A percentile compares a stretch with the other conserved stretches of the same genome.
These are phyloP conservation scores for Sebastes iracundus DNA, from an alignment of 2,797 vertebrate genomes.

Conservation along the genomic window DNA sequence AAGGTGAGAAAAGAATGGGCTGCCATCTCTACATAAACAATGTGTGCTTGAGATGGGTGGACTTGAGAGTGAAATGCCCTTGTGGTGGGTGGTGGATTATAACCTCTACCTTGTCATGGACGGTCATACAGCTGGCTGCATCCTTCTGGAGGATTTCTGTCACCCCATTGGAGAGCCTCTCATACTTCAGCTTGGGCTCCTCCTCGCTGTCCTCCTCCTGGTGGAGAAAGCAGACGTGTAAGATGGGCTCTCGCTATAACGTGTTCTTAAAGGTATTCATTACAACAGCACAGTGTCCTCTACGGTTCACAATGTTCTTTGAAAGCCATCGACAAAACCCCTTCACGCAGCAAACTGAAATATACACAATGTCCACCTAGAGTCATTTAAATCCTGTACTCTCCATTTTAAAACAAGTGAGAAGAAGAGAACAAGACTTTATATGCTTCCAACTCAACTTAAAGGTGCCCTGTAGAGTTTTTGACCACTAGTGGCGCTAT, in stretches of 20 bases:
- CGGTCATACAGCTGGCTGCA: conserved; percentile 97
- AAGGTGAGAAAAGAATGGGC: conserved; percentile 73
- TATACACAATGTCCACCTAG: background rate
- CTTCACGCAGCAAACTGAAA: background rate
- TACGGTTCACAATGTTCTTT: background rate
- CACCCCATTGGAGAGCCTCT: conserved; percentile 95
- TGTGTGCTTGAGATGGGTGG: conserved; percentile 29
- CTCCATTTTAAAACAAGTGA: background rate
- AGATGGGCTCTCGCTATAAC: conserved; percentile 3
- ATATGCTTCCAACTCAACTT: background rate
- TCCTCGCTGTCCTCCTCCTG: conserved; percentile 99
- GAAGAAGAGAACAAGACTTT: background rate
- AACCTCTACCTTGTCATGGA: conserved; percentile 94
- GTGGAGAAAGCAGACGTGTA: conserved; percentile 20
- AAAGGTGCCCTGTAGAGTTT: background rate
- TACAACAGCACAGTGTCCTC: conserved; percentile 1
- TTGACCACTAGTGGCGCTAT: background rate
- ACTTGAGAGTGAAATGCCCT: conserved; percentile 41
- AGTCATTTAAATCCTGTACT: background rate
- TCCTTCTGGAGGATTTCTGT: conserved; percentile 97
- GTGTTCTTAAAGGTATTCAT: conserved; percentile 33
- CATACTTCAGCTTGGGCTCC: conserved; percentile 98
- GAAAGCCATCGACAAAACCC: conserved; percentile 5
- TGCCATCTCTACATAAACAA: conserved; percentile 65
- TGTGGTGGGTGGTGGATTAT: conserved; percentile 26